A percentile compares a stretch with the other conserved stretches of the same genome.
Evolutionary conservation across 1,140 invertebrate species (phyloP).

Genomic region (Drosophila sproati): DNA sequence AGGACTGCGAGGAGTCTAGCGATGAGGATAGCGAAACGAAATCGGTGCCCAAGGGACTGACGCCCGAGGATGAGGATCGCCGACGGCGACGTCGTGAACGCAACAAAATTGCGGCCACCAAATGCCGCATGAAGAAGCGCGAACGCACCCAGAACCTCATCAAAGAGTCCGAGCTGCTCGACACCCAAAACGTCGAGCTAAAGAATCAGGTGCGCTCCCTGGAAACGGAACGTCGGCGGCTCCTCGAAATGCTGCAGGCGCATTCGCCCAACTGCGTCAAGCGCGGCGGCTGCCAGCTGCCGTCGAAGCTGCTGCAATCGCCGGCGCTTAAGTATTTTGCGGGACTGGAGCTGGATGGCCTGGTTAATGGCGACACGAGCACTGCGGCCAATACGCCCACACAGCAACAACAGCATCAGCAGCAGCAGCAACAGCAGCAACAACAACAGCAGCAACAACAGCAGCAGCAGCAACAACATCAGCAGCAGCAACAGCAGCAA

Average conservation of each 20-base stretch:
- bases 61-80: conserved; percentile 95
- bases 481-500: conserved; percentile 24
- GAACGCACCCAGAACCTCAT: conserved; percentile 94
- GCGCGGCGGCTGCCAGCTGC: conserved; percentile 78
- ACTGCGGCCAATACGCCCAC: conserved; percentile 24
- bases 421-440: conserved; percentile 40
- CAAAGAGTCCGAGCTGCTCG: conserved; percentile 93
- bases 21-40: conserved; percentile 80
- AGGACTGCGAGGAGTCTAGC: conserved; percentile 75
- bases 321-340: conserved; percentile 75
- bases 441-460: conserved; percentile 32
- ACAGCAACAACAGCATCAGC: conserved; percentile 32
- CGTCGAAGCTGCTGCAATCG: conserved; percentile 70
- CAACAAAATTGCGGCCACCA: conserved; percentile 98
- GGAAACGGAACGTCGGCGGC: conserved; percentile 87
- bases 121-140: conserved; percentile 97
- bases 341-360: conserved; percentile 61
- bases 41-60: conserved; percentile 86
- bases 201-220: conserved; percentile 91
- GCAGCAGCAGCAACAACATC: conserved; percentile 38
- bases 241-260: conserved; percentile 88
- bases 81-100: conserved; percentile 92
- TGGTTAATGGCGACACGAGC: conserved; percentile 15
- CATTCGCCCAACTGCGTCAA: conserved; percentile 87
- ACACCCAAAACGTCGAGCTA: conserved; percentile 94